A percentile compares a stretch with the other conserved stretches of the same genome.
These are phyloP conservation scores for Fistularia commersonii DNA, from an alignment of 2,797 vertebrate genomes.

Conservation along the genomic window DNA sequence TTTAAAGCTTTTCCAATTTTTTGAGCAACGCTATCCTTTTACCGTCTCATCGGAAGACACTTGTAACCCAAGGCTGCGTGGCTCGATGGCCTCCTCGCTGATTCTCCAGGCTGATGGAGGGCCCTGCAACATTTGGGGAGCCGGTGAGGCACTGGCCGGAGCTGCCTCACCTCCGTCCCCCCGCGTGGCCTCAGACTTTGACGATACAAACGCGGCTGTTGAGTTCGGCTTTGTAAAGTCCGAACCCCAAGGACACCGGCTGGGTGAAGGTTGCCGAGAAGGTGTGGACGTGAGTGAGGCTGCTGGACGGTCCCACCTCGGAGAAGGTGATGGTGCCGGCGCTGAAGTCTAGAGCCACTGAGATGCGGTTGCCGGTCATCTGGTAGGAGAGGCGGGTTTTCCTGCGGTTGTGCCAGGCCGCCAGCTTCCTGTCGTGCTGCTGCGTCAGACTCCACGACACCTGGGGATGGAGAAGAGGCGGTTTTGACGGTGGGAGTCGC, in stretches of 20 bases:
- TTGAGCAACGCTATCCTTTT: too few relatives aligned
- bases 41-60: too few relatives aligned
- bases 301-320: slow-evolving; percentile 57
- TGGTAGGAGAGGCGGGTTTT: slow-evolving; percentile 65
- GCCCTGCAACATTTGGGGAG: too few relatives aligned
- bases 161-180: too few relatives aligned
- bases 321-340: slow-evolving; percentile 72
- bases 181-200: slow-evolving; percentile 44
- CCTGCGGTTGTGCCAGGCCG: slow-evolving; percentile 74
- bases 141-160: too few relatives aligned
- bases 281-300: slow-evolving; percentile 65
- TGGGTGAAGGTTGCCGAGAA: slow-evolving; percentile 66
- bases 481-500: neutral
- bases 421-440: slow-evolving; percentile 71
- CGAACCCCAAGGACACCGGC: slow-evolving; percentile 72
- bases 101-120: too few relatives aligned
- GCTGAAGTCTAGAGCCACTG: slow-evolving; percentile 63
- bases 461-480: slow-evolving; percentile 25
- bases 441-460: slow-evolving; percentile 76
- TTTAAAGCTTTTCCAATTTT: too few relatives aligned
- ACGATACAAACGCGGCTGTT: slow-evolving; percentile 64
- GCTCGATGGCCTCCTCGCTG: too few relatives aligned
- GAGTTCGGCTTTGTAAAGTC: slow-evolving; percentile 75
- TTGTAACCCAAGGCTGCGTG: too few relatives aligned
- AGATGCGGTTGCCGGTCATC: slow-evolving; percentile 62